Conservation (phyloP, 1,140 invertebrate genomes). For the Physella acuta region DNA sequence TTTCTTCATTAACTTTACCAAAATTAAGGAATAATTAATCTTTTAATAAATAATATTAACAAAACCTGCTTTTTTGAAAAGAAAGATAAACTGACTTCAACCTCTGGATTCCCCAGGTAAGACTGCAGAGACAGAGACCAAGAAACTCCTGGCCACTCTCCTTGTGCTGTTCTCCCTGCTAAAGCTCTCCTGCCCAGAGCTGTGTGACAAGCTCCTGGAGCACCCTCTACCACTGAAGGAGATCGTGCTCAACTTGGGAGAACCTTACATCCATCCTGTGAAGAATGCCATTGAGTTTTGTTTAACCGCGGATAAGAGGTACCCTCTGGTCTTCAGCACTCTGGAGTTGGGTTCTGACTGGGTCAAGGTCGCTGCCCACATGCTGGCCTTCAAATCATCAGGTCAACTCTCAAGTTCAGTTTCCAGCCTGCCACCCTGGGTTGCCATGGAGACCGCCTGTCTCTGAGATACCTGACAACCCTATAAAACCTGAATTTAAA, state of each 20-base stretch:
- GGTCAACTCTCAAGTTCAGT: no score
- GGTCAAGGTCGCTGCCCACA: not conserved
- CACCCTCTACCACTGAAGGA: not conserved
- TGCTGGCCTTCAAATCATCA: no score
- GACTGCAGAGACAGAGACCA: slow-evolving; percentile 12
- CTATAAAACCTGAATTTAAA: no score
- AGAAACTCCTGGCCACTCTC: slow-evolving; percentile 22
- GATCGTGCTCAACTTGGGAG: not conserved
- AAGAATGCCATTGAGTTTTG: slow-evolving; percentile 19
- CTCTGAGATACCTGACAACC: no score
- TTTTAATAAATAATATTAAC: no score
- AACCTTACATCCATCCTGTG: not conserved
- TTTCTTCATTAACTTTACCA: no score
- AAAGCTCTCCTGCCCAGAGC: slow-evolving; percentile 5
- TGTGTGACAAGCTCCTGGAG: not conserved
- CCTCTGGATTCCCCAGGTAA: slow-evolving; percentile 24
- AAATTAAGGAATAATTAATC: no score
- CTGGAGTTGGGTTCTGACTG: slow-evolving; percentile 13
- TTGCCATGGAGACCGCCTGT: no score
- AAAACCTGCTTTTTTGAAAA: no score
- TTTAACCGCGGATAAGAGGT: not conserved
- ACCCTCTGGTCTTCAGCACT: slow-evolving; percentile 6
- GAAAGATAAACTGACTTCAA: no score
- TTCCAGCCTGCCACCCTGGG: no score
- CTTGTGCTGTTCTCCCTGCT: slow-evolving; percentile 25